A percentile compares a stretch with the other conserved stretches of the same genome.
These are phyloP conservation scores for Craseonycteris thonglongyai DNA, from an alignment of 2,113 vertebrate genomes.

Conservation along the genomic window DNA sequence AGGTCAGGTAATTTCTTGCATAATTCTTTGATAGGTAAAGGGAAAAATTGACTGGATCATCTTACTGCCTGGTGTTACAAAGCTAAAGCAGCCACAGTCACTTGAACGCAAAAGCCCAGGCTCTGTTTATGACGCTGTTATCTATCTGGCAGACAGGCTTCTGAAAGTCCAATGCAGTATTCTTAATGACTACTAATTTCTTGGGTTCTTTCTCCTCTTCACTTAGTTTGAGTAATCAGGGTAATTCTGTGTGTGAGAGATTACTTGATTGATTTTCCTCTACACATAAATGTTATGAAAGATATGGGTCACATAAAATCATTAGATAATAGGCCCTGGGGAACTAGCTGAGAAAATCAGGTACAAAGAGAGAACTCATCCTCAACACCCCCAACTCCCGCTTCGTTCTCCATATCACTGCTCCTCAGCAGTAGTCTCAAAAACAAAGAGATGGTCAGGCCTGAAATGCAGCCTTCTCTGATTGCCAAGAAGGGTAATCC, in stretches of 20 bases:
- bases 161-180: background rate
- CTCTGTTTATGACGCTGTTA: background rate
- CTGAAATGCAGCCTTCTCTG: background rate
- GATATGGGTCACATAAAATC: background rate
- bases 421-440: background rate
- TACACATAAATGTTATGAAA: background rate
- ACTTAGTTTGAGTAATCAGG: background rate
- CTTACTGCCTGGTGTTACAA: background rate
- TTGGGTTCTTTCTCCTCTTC: background rate
- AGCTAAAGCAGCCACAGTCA: background rate
- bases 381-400: background rate
- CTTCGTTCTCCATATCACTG: background rate
- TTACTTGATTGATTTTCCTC: background rate
- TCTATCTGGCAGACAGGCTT: background rate
- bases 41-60: background rate
- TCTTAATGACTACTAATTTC: background rate
- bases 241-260: background rate
- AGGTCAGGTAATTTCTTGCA: background rate
- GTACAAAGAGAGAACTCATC: background rate
- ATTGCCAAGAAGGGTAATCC: background rate
- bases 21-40: background rate
- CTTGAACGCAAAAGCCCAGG: background rate
- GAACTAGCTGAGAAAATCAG: background rate
- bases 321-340: background rate
- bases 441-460: background rate